Percentiles rank a stretch among this genome's conserved stretches.
Evolutionary conservation across 2,797 vertebrate genomes (phyloP).

Genomic region (Vultur gryphus): DNA sequence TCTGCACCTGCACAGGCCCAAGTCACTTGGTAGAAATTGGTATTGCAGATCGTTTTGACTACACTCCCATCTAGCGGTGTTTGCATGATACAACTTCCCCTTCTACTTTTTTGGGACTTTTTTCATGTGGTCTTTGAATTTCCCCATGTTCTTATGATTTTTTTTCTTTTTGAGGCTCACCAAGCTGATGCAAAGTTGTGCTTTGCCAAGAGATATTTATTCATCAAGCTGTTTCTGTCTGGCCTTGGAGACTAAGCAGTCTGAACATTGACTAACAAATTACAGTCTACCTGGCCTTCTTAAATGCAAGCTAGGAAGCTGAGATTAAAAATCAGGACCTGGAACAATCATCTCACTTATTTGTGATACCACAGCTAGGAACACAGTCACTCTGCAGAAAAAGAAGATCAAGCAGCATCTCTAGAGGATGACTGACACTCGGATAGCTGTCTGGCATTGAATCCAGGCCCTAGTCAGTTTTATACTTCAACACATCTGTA

Average conservation of each 20-base stretch:
- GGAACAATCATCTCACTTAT: neutral
- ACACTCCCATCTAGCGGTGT: neutral
- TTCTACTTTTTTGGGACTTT: neutral
- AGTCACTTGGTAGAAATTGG: neutral
- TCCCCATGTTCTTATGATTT: neutral
- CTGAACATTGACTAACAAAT: neutral
- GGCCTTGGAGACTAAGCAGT: neutral
- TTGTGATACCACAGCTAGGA: neutral
- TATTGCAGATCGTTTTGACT: neutral
- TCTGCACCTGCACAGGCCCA: neutral
- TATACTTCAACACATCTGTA: neutral
- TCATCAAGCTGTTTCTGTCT: neutral
- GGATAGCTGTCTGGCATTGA: neutral
- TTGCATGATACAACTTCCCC: neutral
- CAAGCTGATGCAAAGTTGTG: neutral
- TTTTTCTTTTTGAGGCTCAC: neutral
- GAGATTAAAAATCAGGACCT: neutral
- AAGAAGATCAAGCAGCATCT: neutral
- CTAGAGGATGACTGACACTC: neutral
- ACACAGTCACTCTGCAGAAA: neutral
- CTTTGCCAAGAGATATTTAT: neutral
- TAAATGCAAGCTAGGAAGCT: neutral
- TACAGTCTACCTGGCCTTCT: neutral
- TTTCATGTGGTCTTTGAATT: neutral
- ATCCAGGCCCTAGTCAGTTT: neutral